These are phyloP conservation scores for Gobionotothen gibberifrons DNA, from an alignment of 2,797 vertebrate genomes.

Conservation along the genomic window DNA sequence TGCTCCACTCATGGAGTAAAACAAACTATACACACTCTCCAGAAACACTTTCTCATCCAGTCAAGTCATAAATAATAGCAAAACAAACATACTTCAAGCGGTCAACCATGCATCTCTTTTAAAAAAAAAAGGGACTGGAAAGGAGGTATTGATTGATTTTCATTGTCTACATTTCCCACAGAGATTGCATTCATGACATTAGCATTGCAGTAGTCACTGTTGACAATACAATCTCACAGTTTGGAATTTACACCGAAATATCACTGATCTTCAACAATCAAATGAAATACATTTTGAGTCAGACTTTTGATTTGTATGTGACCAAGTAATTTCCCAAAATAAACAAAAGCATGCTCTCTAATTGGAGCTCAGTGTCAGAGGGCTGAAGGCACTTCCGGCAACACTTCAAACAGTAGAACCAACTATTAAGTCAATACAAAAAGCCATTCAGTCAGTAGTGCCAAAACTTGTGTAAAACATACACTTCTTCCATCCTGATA, in stretches of 20 bases:
- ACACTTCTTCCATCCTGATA: constrained; percentile 84
- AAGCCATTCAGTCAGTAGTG: constrained; percentile 72
- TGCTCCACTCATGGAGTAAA: constrained; percentile 16
- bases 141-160: constrained; percentile 47
- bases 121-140: constrained; percentile 16
- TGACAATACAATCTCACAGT: neutral
- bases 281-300: neutral
- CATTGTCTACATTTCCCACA: constrained; percentile 14
- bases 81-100: constrained; percentile 40
- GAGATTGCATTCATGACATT: constrained; percentile 14
- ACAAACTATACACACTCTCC: constrained; percentile 31
- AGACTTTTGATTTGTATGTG: constrained; percentile 17
- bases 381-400: constrained; percentile 80
- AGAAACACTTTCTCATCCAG: constrained; percentile 43
- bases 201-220: constrained; percentile 7
- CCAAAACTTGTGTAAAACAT: constrained; percentile 79
- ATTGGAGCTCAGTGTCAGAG: constrained; percentile 38
- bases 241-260: constrained; percentile 3
- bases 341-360: constrained; percentile 20
- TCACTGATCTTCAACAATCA: neutral
- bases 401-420: constrained; percentile 45
- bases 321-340: constrained; percentile 1
- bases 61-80: constrained; percentile 67
- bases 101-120: constrained; percentile 47
- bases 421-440: constrained; percentile 47